These are phyloP conservation scores for Pedetes capensis DNA, from an alignment of 2,113 vertebrate species.

Conservation along the genomic window DNA sequence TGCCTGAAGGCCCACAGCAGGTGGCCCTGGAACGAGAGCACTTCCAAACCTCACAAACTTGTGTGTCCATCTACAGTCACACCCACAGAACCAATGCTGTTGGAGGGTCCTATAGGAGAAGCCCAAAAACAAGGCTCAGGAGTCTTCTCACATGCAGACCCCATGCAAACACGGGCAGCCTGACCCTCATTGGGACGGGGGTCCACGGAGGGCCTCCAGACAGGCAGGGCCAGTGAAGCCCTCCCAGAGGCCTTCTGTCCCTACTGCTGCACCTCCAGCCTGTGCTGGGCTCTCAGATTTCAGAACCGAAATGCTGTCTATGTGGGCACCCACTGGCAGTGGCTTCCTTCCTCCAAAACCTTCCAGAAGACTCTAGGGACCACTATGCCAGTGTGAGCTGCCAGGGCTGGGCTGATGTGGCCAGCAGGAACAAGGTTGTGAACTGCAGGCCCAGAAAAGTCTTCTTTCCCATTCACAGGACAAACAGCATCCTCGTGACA, in stretches of 20 bases:
- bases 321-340: background rate
- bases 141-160: background rate
- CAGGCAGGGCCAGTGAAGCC: accelerated
- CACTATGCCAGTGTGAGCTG: background rate
- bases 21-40: background rate
- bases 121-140: background rate
- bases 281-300: background rate
- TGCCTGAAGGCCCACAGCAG: background rate
- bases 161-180: background rate
- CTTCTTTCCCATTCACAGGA: conserved; percentile 40
- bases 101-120: background rate
- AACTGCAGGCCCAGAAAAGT: conserved; percentile 35
- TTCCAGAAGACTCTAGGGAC: background rate
- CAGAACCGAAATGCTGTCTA: background rate
- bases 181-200: background rate
- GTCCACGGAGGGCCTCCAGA: background rate
- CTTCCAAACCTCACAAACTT: background rate
- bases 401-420: background rate
- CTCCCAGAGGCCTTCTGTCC: background rate
- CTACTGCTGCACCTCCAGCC: no score
- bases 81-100: background rate
- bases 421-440: background rate
- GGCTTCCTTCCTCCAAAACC: background rate
- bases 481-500: background rate
- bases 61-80: no score